A percentile compares a stretch with the other conserved stretches of the same genome.
Evolutionary conservation across 1,140 invertebrate species (phyloP).

Genomic region (Phocides pigmalion): DNA sequence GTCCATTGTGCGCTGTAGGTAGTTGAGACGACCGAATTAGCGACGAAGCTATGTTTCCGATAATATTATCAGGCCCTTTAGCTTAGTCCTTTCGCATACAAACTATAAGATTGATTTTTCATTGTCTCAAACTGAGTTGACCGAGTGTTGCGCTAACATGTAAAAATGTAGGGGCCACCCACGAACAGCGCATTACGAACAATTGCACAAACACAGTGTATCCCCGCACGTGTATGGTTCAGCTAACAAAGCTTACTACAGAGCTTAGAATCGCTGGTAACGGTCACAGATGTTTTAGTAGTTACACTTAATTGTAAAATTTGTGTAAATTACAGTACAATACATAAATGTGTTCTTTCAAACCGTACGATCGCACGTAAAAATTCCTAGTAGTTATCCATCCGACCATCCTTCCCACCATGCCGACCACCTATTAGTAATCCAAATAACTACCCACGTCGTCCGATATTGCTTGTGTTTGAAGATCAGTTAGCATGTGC

Average conservation of each 20-base stretch:
- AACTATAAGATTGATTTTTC: slow-evolving; percentile 61
- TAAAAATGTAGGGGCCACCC: slow-evolving; percentile 77
- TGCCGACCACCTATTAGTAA: too few relatives aligned
- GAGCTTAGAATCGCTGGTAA: slow-evolving; percentile 29
- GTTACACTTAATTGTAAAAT: background rate
- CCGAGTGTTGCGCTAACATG: slow-evolving; percentile 58
- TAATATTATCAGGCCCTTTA: slow-evolving; percentile 46
- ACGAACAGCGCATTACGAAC: slow-evolving; percentile 50
- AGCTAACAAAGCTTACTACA: slow-evolving; percentile 36
- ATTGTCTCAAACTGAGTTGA: slow-evolving; percentile 48
- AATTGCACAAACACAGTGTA: slow-evolving; percentile 51
- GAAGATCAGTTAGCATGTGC: too few relatives aligned
- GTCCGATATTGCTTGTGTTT: too few relatives aligned
- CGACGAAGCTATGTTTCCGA: slow-evolving; percentile 56
- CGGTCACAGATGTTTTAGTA: background rate
- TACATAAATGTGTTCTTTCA: too few relatives aligned
- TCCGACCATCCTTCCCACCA: too few relatives aligned
- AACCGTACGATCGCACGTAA: too few relatives aligned
- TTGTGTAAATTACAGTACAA: too few relatives aligned
- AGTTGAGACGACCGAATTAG: slow-evolving; percentile 66
- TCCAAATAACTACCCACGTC: too few relatives aligned
- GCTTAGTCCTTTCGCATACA: slow-evolving; percentile 33
- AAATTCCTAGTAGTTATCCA: too few relatives aligned
- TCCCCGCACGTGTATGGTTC: slow-evolving; percentile 44
- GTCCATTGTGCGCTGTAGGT: slow-evolving; percentile 59